Base-by-base conservation (phyloP, 1,140 invertebrate genomes). In the Brachystomella parvula region DNA sequence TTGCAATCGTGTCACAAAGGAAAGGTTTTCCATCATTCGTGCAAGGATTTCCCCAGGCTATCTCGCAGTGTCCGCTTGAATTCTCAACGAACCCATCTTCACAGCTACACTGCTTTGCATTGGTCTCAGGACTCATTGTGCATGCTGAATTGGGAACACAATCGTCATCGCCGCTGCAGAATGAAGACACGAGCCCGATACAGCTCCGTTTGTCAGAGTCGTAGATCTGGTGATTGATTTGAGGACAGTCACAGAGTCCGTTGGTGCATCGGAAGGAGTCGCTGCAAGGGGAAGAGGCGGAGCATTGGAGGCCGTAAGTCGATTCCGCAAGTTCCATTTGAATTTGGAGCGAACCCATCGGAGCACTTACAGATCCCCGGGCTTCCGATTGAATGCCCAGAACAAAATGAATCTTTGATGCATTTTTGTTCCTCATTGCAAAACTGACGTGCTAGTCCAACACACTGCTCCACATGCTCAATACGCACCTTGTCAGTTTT, bases 51-150 rank as follows among this genome's bases (percentile, higher is more conserved):
- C 29, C 29, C 6, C 24, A 60, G 6, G 28, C 58, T 21, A 6
- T 31, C 6, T 60, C 31, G 29, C 58, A 60, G 9, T 17, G 15
- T 30, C 58, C 58, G 29, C 30, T 21, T 29, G 6, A 3, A 60
- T 60, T 33, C 24, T 60, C 58, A 6, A 60, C 58, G 30, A 60
- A 60, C 6, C 58, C 58, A 9, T 60, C 28, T 30, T 15, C 17
- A 24, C 58, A 60, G 17, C 6, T 21, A 30, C 58, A 60, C 9
- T 60, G 28, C 12, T 31, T 6, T 9, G 3, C 19, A 9, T 31
- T 6, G 24, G 28, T 28, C 3, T 15, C 58, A 3, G 6, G 3
- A 24, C 24, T 6, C 49, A 19, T 15, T 26, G 3, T 15, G 24
- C 49, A 53, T 17, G 24, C 49, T 15, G 24, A 26, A 24, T 53